Percentiles rank a stretch among this genome's conserved stretches.
phyloP scores from a whole-genome alignment of 30 jellyfish, hydroid and myxozoan species.

The Chironex yamaguchii region DNA sequence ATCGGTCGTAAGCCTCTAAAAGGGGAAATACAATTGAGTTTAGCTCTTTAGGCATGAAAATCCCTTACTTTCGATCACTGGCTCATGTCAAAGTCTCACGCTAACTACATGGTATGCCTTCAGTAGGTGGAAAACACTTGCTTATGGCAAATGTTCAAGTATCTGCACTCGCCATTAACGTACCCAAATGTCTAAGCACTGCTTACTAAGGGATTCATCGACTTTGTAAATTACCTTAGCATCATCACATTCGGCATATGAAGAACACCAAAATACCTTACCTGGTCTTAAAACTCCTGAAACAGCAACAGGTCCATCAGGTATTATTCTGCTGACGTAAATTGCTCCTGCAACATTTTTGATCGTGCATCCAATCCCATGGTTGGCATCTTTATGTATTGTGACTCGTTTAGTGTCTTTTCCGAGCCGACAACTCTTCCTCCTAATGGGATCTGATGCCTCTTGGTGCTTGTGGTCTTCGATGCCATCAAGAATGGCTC shows the following conservation, averaged over 20 bases:
- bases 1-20: too few relatives aligned
- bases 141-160: too few relatives aligned
- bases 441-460: constrained; percentile 81
- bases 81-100: too few relatives aligned
- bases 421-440: constrained; percentile 85
- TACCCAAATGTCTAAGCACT: too few relatives aligned
- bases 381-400: constrained; percentile 84
- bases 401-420: constrained; percentile 82
- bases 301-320: constrained; percentile 96
- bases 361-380: constrained; percentile 94
- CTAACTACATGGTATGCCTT: too few relatives aligned
- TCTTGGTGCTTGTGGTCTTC: constrained; percentile 74
- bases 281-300: constrained; percentile 96
- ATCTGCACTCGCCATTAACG: too few relatives aligned
- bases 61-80: too few relatives aligned
- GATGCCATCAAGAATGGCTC: constrained; percentile 64
- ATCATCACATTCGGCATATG: background rate
- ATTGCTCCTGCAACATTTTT: constrained; percentile 94
- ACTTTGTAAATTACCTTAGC: too few relatives aligned
- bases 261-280: background rate
- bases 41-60: too few relatives aligned
- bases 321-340: constrained; percentile 88
- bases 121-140: too few relatives aligned
- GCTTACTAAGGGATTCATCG: too few relatives aligned
- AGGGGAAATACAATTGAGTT: too few relatives aligned